Evolutionary conservation across 2,888 invertebrate genomes (phyloP).

Genomic region (Phaedon cochleariae): DNA sequence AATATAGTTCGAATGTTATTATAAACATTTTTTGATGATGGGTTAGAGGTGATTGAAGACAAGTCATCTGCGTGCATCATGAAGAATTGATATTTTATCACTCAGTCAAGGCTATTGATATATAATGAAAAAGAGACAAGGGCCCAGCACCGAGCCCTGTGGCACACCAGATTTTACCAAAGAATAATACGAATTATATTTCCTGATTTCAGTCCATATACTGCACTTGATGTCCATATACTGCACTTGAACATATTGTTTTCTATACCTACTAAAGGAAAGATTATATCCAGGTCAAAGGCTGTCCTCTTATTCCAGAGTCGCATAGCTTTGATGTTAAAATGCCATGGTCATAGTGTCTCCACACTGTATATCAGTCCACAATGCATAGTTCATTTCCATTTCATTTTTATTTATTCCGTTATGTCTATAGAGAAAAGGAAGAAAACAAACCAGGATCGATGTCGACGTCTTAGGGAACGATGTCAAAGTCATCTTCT

Average conservation of each 20-base stretch:
- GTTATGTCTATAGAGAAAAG: conserved; percentile 14
- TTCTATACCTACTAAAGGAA: too few species aligned
- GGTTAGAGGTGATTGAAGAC: background rate
- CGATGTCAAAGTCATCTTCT: conserved; percentile 20
- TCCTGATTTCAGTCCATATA: background rate
- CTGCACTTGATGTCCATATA: background rate
- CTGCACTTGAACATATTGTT: too few species aligned
- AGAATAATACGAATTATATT: background rate
- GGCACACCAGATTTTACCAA: background rate
- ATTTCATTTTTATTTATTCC: conserved; percentile 19
- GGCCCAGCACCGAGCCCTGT: too few species aligned
- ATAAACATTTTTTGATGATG: background rate
- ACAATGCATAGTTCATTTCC: conserved; percentile 9
- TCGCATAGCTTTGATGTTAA: too few species aligned
- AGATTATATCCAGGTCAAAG: too few species aligned
- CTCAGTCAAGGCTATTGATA: background rate
- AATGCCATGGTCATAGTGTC: too few species aligned
- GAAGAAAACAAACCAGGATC: conserved; percentile 25
- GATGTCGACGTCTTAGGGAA: conserved; percentile 22
- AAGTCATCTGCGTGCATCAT: background rate
- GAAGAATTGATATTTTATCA: background rate
- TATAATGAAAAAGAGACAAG: background rate
- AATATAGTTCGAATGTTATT: background rate
- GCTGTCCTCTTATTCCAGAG: too few species aligned
- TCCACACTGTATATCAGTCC: conserved; percentile 3